Evolutionary conservation across 2,888 invertebrate species (phyloP), one percentile per base, ranked within the genome.

Genomic region (Drosophila demipolita): DNA sequence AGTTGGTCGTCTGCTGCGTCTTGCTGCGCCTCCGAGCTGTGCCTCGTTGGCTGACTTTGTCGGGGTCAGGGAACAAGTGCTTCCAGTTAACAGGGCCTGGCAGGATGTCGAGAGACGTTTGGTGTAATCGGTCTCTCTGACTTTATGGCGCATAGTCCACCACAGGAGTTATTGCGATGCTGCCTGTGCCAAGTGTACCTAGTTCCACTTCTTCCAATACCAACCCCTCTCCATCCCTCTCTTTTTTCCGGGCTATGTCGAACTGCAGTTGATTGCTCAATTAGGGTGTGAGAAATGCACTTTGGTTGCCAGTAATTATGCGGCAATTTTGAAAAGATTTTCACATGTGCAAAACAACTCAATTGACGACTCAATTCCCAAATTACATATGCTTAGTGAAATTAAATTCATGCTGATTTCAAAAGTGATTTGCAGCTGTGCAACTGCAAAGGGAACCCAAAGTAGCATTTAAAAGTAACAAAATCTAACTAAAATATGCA

Each of bases 31-130:
- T 49, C 29, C 11, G 53, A 72, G 54, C 55, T 50, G 20, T 40
- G 49, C 58, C 57, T 57, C 55, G 29, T 50, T 33, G 26, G 36
- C 33, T 59, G 68, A 48, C 36, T 53, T 53, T 45, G 17, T n/a
- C 54, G 57, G 67, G 66, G 60, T 64, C 70, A 75, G 71, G 60
- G 73, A 88, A 90, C 87, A 87, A 87, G 90, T 87, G 87, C 87
- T 88, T 88, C 88, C 79, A 87, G 82, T 84, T 73, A 52, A 68
- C 60, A 64, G 49, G 54, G 69, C 88, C 73, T 70, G 57, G 83
- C 90, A 86, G 87, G 88, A 90, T 70, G 66, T 66, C 75, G 36
- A 36, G 17, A 36, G 36, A 54, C 54, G 45, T 42, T 59, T 49
- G 50, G 63, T 45, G 59, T 55, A 74, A 71, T 67, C 66, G 70